These are phyloP conservation scores for Hystrix brachyura DNA, from an alignment of 2,113 vertebrate genomes.

Conservation along the genomic window DNA sequence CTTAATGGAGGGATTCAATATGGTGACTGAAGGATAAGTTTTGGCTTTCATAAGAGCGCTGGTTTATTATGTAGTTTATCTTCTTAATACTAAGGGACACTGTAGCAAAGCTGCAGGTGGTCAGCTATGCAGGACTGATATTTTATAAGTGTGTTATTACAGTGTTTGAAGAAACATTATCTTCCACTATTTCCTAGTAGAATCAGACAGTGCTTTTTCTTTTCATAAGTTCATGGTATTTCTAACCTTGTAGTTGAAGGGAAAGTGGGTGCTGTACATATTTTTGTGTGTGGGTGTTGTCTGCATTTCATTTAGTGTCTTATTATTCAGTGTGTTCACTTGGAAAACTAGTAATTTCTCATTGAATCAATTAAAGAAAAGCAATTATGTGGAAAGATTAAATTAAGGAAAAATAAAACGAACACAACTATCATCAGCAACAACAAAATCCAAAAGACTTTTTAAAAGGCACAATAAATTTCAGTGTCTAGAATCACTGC, in stretches of 20 bases:
- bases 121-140: neutral
- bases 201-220: neutral
- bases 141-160: neutral
- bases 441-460: neutral
- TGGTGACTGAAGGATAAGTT: neutral
- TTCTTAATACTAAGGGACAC: neutral
- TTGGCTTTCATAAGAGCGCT: conserved; percentile 3
- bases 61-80: neutral
- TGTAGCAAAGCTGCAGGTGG: neutral
- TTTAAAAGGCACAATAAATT: neutral
- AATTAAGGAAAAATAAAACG: neutral
- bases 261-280: conserved; percentile 73
- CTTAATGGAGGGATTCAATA: neutral
- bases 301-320: conserved; percentile 50
- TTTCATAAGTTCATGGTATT: conserved; percentile 65
- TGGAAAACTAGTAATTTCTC: conserved; percentile 16
- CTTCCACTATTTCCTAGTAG: neutral
- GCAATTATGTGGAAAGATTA: neutral
- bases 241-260: conserved; percentile 66
- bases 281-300: conserved; percentile 66
- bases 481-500: neutral
- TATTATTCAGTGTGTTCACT: conserved; percentile 10
- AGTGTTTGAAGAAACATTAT: neutral
- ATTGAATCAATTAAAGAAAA: neutral
- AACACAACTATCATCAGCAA: neutral